Conservation (phyloP, 2,888 invertebrate genomes). For the Sphinx pinastri region DNA sequence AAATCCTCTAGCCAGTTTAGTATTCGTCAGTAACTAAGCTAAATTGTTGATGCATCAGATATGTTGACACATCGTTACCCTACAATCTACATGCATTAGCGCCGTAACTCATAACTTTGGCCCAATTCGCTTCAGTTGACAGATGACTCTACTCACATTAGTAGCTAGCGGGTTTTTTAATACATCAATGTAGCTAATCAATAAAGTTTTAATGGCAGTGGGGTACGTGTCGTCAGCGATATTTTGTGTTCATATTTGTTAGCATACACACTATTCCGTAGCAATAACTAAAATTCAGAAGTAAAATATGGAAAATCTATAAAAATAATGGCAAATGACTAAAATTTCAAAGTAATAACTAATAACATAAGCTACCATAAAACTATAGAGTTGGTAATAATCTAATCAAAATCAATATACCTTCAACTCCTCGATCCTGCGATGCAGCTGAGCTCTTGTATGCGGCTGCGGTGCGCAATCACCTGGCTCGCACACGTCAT, state of each 20-base stretch:
- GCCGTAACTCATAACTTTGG: not conserved
- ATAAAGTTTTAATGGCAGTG: no score
- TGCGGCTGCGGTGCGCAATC: constrained; percentile 83
- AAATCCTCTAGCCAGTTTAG: no score
- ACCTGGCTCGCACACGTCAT: constrained; percentile 85
- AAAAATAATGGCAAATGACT: no score
- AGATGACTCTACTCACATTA: not conserved
- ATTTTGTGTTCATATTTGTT: no score
- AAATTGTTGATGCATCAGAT: not conserved
- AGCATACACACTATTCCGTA: no score
- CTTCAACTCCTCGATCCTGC: constrained; percentile 78
- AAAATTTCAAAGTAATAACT: no score
- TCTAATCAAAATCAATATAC: constrained; percentile 41
- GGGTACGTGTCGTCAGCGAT: no score
- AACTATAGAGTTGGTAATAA: no score
- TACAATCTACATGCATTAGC: not conserved
- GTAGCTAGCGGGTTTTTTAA: no score
- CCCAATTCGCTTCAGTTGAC: not conserved
- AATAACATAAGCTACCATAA: no score
- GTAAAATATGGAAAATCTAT: no score
- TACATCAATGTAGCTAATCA: not conserved
- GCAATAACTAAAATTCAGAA: no score
- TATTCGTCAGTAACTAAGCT: not conserved
- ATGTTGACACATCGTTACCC: not conserved
- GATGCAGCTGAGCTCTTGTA: constrained; percentile 74